A percentile compares a stretch with the other conserved stretches of the same genome.
Conservation (phyloP, 1,140 invertebrate species). For the Myzus persicae region DNA sequence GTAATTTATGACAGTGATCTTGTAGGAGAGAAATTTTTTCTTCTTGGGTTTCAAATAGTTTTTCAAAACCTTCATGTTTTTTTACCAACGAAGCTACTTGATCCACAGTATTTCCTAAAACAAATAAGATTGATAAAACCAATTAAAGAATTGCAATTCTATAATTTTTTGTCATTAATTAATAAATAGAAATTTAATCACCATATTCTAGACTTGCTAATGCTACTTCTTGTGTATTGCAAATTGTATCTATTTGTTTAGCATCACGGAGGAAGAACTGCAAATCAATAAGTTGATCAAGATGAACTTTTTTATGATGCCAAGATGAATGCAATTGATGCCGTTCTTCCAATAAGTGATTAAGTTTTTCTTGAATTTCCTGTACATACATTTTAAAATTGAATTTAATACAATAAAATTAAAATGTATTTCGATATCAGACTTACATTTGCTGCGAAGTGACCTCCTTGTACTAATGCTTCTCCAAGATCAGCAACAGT, state of each 20-base stretch:
- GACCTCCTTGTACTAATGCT: constrained; percentile 84
- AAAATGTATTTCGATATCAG: too few relatives aligned
- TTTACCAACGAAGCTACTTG: constrained; percentile 86
- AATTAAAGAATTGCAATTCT: background rate
- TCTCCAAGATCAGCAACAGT: constrained; percentile 81
- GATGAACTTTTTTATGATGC: constrained; percentile 87
- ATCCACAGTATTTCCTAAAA: constrained; percentile 74
- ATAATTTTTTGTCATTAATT: background rate
- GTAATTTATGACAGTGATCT: constrained; percentile 86
- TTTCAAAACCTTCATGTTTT: constrained; percentile 91
- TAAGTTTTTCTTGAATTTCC: constrained; percentile 83
- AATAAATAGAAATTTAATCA: constrained; percentile 60
- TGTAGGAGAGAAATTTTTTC: constrained; percentile 86
- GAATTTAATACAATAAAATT: too few relatives aligned
- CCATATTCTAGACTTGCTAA: constrained; percentile 70
- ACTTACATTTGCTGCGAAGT: constrained; percentile 75
- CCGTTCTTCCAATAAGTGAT: constrained; percentile 79
- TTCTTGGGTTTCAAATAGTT: constrained; percentile 82
- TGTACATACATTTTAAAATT: constrained; percentile 60
- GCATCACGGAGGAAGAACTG: constrained; percentile 95
- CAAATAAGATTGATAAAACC: constrained; percentile 18
- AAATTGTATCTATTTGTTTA: constrained; percentile 90
- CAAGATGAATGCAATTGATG: constrained; percentile 83
- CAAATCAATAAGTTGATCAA: constrained; percentile 93
- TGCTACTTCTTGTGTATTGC: constrained; percentile 85